These are phyloP conservation scores for Calonectris borealis DNA, from an alignment of 2,113 vertebrate genomes.

Conservation along the genomic window DNA sequence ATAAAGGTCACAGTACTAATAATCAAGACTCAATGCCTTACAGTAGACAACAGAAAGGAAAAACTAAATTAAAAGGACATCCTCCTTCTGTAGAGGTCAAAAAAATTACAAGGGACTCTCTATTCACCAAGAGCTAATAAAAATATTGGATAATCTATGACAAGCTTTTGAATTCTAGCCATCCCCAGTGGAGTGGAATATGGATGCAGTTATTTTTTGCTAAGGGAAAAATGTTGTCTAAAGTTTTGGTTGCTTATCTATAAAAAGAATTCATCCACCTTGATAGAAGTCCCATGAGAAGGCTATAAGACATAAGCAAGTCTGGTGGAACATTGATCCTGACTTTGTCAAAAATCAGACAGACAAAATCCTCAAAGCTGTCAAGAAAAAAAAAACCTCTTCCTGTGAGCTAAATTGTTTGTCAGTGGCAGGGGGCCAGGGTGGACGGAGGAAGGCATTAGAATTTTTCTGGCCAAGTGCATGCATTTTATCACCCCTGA, in stretches of 20 bases:
- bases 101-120: neutral
- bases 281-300: neutral
- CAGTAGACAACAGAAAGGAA: neutral
- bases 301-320: neutral
- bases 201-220: neutral
- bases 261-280: neutral
- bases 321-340: neutral
- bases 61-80: neutral
- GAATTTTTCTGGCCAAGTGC: neutral
- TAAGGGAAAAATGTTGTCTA: neutral
- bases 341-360: neutral
- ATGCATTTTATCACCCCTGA: neutral
- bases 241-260: neutral
- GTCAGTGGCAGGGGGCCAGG: neutral
- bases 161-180: neutral
- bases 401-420: neutral
- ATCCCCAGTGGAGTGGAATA: neutral
- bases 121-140: neutral
- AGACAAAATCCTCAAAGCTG: neutral
- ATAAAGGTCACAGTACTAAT: neutral
- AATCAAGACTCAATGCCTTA: neutral
- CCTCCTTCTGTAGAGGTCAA: neutral
- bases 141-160: neutral
- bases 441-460: neutral
- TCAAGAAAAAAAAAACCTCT: neutral